Conservation (phyloP, 2,797 vertebrate species). For the Lates japonicus region DNA sequence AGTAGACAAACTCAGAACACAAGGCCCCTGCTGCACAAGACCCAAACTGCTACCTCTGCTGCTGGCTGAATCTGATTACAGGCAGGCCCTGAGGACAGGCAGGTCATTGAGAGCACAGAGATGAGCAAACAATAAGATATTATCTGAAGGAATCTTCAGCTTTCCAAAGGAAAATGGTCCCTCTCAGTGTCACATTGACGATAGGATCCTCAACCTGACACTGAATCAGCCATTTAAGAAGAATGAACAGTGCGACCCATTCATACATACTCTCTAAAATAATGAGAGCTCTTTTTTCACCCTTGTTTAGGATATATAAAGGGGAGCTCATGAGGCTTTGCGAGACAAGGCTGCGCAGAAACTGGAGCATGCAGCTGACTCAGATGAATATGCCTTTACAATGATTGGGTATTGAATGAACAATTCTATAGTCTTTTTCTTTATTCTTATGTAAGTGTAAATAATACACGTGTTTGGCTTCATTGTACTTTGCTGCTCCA, state of each 20-base stretch:
- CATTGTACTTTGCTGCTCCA: conserved; percentile 58
- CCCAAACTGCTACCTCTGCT: conserved; percentile 84
- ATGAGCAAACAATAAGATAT: conserved; percentile 91
- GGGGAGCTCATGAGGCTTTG: conserved; percentile 86
- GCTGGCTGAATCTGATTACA: conserved; percentile 87
- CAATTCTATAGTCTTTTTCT: conserved; percentile 81
- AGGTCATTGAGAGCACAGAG: conserved; percentile 89
- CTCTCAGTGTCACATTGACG: conserved; percentile 90
- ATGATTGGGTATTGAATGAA: conserved; percentile 85
- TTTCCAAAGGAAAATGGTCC: conserved; percentile 90
- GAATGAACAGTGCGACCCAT: conserved; percentile 88
- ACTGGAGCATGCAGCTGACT: conserved; percentile 88
- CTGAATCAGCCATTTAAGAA: conserved; percentile 92
- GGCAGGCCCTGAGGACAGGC: conserved; percentile 86
- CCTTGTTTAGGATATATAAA: conserved; percentile 90
- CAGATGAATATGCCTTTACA: conserved; percentile 87
- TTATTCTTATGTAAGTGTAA: conserved; percentile 52
- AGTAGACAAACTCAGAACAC: conserved; percentile 80
- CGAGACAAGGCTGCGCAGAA: conserved; percentile 86
- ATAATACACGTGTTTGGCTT: conserved; percentile 61
- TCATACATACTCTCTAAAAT: conserved; percentile 87
- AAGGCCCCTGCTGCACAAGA: conserved; percentile 80
- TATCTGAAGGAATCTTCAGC: conserved; percentile 91
- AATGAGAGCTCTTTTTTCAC: conserved; percentile 89
- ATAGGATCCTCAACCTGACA: conserved; percentile 91